phyloP scores from a whole-genome alignment of 2,888 invertebrate species.

The Griposia aprilina region DNA sequence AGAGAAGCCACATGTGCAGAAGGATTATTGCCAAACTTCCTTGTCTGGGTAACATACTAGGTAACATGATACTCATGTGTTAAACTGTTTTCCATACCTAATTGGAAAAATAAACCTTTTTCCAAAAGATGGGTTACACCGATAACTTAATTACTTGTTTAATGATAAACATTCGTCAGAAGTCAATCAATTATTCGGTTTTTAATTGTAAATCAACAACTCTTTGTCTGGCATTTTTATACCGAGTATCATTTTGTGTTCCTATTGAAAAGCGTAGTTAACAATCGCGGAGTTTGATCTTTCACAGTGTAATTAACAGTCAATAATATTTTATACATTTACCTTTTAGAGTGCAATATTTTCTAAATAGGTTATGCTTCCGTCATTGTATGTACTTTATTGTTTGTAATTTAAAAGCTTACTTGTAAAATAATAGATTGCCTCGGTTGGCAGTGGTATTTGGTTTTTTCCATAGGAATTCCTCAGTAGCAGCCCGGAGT shows the following conservation, averaged over 20 bases:
- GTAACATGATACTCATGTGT: too few relatives aligned
- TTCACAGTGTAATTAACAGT: neutral
- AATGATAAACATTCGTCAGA: constrained; percentile 13
- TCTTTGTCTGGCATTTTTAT: constrained; percentile 7
- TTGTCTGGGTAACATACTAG: too few relatives aligned
- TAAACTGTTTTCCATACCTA: too few relatives aligned
- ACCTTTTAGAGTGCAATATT: neutral
- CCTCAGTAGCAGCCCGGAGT: neutral
- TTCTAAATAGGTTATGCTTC: neutral
- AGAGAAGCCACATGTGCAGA: too few relatives aligned
- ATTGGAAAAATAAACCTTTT: constrained; percentile 8
- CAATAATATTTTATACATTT: neutral
- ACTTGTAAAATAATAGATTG: neutral
- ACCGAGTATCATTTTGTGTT: neutral
- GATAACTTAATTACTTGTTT: constrained; percentile 33
- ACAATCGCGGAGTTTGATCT: neutral
- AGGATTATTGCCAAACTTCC: too few relatives aligned
- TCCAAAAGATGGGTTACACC: neutral
- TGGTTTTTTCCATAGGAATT: neutral
- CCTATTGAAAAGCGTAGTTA: neutral
- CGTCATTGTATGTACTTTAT: neutral
- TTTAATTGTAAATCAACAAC: constrained; percentile 29
- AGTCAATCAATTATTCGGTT: constrained; percentile 16
- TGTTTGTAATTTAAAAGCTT: neutral
- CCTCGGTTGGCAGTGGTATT: neutral